These are phyloP conservation scores for Ctenosaura bakeri DNA, from an alignment of 2,797 vertebrate genomes.

Conservation along the genomic window DNA sequence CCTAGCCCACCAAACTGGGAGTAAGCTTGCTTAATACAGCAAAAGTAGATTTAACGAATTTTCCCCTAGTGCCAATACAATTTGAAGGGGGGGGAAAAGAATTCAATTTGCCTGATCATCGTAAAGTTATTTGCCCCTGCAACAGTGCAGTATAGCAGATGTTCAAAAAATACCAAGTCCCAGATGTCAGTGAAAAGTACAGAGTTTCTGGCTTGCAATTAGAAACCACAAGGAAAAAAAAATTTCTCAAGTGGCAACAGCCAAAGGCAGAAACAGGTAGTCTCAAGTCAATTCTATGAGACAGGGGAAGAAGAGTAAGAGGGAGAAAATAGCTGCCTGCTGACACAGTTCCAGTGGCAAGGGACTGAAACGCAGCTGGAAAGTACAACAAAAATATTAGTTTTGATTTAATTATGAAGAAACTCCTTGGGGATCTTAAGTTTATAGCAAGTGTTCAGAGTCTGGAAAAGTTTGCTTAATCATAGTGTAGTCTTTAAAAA, in stretches of 20 bases:
- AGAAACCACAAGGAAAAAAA: background rate
- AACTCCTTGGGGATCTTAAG: background rate
- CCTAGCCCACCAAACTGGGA: no score
- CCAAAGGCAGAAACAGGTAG: background rate
- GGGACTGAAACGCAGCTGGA: background rate
- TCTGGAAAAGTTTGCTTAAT: background rate
- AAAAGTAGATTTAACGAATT: background rate
- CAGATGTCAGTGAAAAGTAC: background rate
- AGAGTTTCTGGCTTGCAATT: background rate
- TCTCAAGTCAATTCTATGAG: background rate
- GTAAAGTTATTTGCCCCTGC: background rate
- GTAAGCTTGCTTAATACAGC: background rate
- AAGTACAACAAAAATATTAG: background rate
- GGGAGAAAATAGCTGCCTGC: background rate
- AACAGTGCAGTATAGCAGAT: background rate
- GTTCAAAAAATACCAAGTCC: background rate
- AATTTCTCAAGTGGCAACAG: background rate
- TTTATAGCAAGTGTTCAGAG: background rate
- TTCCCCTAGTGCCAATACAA: background rate
- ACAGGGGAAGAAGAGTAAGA: background rate
- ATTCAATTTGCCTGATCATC: background rate
- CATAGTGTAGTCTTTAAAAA: background rate
- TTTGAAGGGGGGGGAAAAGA: background rate
- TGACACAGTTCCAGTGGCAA: background rate
- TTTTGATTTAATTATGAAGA: background rate